These are phyloP conservation scores for Pristionchus exspectatus DNA, from an alignment of 2,888 invertebrate species.

Conservation along the genomic window DNA sequence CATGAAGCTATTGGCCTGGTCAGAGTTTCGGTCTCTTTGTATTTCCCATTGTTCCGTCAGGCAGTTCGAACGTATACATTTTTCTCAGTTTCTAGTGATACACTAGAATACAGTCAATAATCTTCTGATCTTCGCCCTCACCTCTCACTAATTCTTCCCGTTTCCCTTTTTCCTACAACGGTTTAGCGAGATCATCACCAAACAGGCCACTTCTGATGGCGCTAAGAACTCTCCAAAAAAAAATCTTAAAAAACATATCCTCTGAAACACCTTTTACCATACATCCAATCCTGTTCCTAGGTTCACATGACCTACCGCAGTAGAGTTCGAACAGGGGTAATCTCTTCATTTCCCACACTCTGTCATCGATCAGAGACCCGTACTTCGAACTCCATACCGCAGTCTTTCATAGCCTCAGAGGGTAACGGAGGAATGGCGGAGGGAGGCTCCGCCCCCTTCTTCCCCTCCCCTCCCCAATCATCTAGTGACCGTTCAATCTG, in stretches of 20 bases:
- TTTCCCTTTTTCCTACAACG: neutral
- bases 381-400: too few species aligned
- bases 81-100: too few species aligned
- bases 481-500: neutral
- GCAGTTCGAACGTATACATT: too few species aligned
- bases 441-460: neutral
- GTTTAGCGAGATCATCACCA: neutral
- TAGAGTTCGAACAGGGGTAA: too few species aligned
- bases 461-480: neutral
- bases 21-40: too few species aligned
- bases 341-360: neutral
- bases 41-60: too few species aligned
- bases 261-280: neutral
- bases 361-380: too few species aligned
- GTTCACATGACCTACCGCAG: neutral
- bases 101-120: neutral
- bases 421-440: too few species aligned
- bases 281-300: too few species aligned
- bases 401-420: too few species aligned
- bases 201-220: neutral
- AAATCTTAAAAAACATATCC: too few species aligned
- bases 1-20: too few species aligned
- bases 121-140: neutral
- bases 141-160: neutral
- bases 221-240: neutral